Evolutionary conservation across 2,888 invertebrate species (phyloP), one percentile per base, ranked within the genome.

Genomic region (Colletes collaris): DNA sequence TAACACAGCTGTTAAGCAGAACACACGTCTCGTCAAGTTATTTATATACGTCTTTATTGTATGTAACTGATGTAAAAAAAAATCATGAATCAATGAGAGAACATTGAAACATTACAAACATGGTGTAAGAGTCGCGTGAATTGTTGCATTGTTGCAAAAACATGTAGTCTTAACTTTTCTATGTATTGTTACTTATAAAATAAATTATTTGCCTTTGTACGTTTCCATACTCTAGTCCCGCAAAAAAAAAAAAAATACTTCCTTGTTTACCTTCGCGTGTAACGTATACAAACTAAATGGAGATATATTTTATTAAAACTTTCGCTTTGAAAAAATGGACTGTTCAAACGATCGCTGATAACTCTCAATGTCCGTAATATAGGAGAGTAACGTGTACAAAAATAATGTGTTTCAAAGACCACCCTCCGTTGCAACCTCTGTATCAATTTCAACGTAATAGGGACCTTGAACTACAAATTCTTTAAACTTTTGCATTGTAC

Each of bases 361-460:
- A 59, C 27, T 27, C n/a, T 37, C 46, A 62, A 69, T 7, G 35
- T 37, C 40, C 19, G 59, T 8, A 55, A 85, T 40, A 13, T 53
- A 46, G 1, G 16, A 16, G 16, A 55, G 7, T 65, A 63, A 67
- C 49, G 35, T 49, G 40, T 13, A 40, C 4, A 53, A 37, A 69
- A 69, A 55, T 58, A 50, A 40, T 8, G 16, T 13, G 7, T 10
- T 74, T 90, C 87, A 93, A 37, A 89, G 89, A 78, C 92, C 93
- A 79, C 96, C 95, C 89, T 97, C 98, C 89, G 96, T 94, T 4
- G 97, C 97, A 63, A 98, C 95, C 92, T 97, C 96, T 63, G 96
- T 94, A 74, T 94, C 93, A n/a, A 94, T 93, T 85, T 96, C 95
- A n/a, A 96, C 94, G 92, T 95, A 96, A 90, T 96, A 97, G 3